Base-by-base conservation (phyloP, 2,888 invertebrate genomes). In the Allolobophora icterica region DNA sequence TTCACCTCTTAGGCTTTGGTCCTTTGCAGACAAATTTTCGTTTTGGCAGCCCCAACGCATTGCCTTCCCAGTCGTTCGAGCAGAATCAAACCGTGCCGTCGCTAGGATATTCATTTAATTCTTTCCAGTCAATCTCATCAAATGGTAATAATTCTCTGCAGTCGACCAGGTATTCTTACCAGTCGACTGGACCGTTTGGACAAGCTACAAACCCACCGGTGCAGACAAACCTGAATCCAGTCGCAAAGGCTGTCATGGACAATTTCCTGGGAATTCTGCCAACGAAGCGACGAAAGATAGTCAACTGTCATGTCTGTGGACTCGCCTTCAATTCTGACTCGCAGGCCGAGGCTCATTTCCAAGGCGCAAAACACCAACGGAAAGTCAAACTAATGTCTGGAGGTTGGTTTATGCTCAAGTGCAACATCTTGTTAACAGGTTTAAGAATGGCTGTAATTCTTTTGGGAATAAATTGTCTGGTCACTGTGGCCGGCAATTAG, bases 291-390 rank as follows among this genome's bases (percentile, higher is more conserved):
- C 58, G 38, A 4, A 83, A 58, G n/a, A 90, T 90, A 90, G 58
- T 83, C 35, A 71, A 71, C 30, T 90, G 90, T 24, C 24, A 58
- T 11, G 45, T 90, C 33, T 90, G 90, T 71, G 71, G 58, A n/a
- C 71, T 90, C 33, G 19, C 24, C 71, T 90, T 90, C 90, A 90
- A 90, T 83, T 90, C 90, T 21, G 52, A 58, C 34, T 58, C 71
- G 45, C 90, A 90, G 90, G 90, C 90, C 30, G 58, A 34, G 19
- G 90, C 33, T 30, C 90, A 90, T 30, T 90, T 90, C 15, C 52
- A 90, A 21, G 52, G 90, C 11, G 19, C 21, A 24, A 91, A 91
- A 19, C 84, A 91, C 52, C 42, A 40, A 34, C 33, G 89, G 89
- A 91, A 91, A 38, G 45, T 91, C 30, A 34, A 91, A 34, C n/a